Percentiles rank a stretch among this genome's conserved stretches.
Evolutionary conservation across 2,888 invertebrate genomes (phyloP).

Genomic region (Archips xylosteana): DNA sequence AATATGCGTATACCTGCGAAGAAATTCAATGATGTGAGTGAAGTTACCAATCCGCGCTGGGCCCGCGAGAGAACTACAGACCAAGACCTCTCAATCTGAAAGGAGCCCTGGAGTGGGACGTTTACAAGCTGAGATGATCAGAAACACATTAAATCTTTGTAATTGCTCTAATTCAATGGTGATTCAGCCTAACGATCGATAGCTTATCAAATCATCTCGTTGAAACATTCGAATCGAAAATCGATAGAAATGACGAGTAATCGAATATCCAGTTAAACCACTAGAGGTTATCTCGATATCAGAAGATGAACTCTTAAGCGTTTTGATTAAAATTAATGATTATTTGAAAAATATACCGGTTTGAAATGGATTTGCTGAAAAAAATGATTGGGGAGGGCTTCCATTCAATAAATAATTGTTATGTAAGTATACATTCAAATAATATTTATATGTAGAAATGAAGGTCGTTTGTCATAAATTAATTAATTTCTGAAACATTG

Average conservation of each 20-base stretch:
- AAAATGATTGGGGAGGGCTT: not conserved
- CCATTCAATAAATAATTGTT: not conserved
- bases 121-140: no score
- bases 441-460: no score
- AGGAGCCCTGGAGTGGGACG: no score
- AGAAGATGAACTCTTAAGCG: not conserved
- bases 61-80: no score
- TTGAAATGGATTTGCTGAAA: not conserved
- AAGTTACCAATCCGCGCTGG: no score
- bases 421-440: no score
- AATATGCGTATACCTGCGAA: no score
- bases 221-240: constrained; percentile 25
- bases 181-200: constrained; percentile 4
- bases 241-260: constrained; percentile 27
- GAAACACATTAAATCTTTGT: not conserved
- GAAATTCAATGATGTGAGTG: no score
- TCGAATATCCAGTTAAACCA: constrained; percentile 25
- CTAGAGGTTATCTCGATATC: constrained; percentile 11
- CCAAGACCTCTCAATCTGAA: no score
- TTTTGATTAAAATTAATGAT: constrained; percentile 14
- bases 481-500: no score
- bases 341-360: not conserved
- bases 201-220: constrained; percentile 34
- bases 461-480: no score
- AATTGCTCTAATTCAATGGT: not conserved